Base-by-base conservation (phyloP, 2,113 vertebrate species). In the Heterochromis multidens region DNA sequence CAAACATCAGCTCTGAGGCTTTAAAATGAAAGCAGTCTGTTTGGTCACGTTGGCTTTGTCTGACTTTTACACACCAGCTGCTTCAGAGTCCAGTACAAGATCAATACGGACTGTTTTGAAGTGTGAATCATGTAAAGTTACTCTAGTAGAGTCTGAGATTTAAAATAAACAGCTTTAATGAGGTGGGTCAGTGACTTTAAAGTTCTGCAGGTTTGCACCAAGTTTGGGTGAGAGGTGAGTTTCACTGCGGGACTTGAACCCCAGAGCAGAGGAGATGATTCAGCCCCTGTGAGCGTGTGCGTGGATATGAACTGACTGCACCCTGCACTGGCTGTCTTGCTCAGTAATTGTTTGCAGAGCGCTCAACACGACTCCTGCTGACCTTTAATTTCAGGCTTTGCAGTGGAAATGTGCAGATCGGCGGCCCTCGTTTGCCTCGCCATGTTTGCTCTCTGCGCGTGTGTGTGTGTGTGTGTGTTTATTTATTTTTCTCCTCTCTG, bases 341-440 rank as follows among this genome's bases (percentile, higher is more conserved):
- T 86, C 89, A 79, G 87, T 93, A 90, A 92, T 92, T 90, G 92
- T 92, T 92, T 88, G 88, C 83, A 86, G 86, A 89, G 89, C 76
- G 67, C 54, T 87, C 65, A 33, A 82, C 90, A 84, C 52, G 87
- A 83, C 89, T 86, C 77, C 80, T 31, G 63, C 80, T 91, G 91
- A 94, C 89, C 89, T 91, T 94, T 93, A 77, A 88, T 88, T 88
- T 89, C 67, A 85, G 80, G 81, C 79, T 88, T 81, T 87, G 77
- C 79, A 77, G 79, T 79, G 80, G 77, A 87, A 86, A 81, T n/a
- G 85, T 90, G 86, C 78, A 21, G 70, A 62, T 76, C 29, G n/a
- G 37, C 46, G 79, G 82, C 67, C 79, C 79, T 85, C 70, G 76
- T 82, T 90, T 70, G 76, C 77, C 77, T 83, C 25, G 3, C 35